phyloP scores from a whole-genome alignment of 2,113 vertebrate genomes.

The Marcusenius ussheri region DNA sequence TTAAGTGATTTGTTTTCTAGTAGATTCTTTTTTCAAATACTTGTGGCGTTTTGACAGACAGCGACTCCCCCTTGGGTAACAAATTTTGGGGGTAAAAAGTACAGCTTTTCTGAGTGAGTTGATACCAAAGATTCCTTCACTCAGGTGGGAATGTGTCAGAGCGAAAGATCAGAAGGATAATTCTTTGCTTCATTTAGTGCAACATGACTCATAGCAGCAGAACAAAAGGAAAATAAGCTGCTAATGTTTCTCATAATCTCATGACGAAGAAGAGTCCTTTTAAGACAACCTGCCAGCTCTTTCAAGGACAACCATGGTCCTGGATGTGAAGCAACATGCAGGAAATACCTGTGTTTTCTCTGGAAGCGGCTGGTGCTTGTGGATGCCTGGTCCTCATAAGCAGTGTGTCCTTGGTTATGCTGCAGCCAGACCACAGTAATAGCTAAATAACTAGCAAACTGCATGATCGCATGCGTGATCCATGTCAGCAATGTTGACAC shows the following conservation, averaged over 20 bases:
- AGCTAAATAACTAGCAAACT: background rate
- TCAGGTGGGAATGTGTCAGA: background rate
- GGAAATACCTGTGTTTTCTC: background rate
- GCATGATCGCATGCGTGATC: background rate
- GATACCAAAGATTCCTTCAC: background rate
- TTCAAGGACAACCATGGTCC: background rate
- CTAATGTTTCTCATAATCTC: background rate
- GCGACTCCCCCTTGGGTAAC: background rate
- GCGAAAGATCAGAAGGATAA: background rate
- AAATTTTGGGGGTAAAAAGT: background rate
- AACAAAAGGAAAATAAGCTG: background rate
- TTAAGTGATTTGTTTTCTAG: background rate
- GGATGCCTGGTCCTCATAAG: background rate
- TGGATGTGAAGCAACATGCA: background rate
- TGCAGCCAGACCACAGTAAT: background rate
- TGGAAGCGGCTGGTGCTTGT: background rate
- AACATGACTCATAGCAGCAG: background rate
- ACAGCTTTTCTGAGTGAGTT: background rate
- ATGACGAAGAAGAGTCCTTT: background rate
- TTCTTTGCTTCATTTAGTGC: background rate
- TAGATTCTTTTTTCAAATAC: background rate
- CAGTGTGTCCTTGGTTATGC: background rate
- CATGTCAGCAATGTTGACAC: background rate
- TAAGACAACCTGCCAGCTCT: background rate
- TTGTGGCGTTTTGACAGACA: background rate